These are phyloP conservation scores for Campoletis raptor DNA, from an alignment of 2,888 invertebrate species.

Conservation along the genomic window DNA sequence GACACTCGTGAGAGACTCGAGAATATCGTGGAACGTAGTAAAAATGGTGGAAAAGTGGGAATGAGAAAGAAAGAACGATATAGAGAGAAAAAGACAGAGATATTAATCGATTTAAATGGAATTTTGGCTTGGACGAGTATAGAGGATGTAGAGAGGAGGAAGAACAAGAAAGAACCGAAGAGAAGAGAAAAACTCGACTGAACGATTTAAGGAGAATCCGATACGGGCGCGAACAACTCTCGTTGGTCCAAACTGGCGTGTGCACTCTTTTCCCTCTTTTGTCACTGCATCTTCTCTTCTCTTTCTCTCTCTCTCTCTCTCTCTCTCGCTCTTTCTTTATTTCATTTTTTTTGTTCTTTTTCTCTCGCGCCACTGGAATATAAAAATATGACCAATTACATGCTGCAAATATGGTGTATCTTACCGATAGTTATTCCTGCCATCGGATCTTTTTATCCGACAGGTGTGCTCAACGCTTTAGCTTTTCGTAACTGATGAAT, in stretches of 20 bases:
- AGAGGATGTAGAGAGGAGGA: conserved; percentile 23
- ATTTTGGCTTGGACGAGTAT: conserved; percentile 67
- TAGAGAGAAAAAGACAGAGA: neutral
- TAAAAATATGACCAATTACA: conserved; percentile 83
- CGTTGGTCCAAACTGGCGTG: conserved; percentile 55
- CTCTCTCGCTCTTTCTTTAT: conserved; percentile 2
- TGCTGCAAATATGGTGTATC: conserved; percentile 81
- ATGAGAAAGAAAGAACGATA: neutral
- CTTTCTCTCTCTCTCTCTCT: conserved; percentile 51
- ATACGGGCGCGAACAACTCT: conserved; percentile 68
- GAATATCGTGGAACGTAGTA: conserved; percentile 32
- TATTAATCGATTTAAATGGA: conserved; percentile 69
- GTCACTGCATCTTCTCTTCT: conserved; percentile 18
- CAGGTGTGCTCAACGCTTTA: conserved; percentile 67
- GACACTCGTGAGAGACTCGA: conserved; percentile 6
- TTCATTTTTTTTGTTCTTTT: conserved; percentile 35
- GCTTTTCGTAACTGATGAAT: conserved; percentile 46
- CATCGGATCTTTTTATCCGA: conserved; percentile 71
- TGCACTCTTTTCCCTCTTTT: conserved; percentile 49
- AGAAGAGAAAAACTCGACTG: conserved; percentile 65
- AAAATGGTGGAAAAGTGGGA: conserved; percentile 27
- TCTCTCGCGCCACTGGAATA: conserved; percentile 71
- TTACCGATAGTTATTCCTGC: conserved; percentile 62
- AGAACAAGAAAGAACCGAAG: conserved; percentile 2
- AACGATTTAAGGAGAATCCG: conserved; percentile 68